Evolutionary conservation across 2,797 vertebrate genomes (phyloP), one percentile per base, ranked within the genome.

Genomic region (Eospalax fontanierii): DNA sequence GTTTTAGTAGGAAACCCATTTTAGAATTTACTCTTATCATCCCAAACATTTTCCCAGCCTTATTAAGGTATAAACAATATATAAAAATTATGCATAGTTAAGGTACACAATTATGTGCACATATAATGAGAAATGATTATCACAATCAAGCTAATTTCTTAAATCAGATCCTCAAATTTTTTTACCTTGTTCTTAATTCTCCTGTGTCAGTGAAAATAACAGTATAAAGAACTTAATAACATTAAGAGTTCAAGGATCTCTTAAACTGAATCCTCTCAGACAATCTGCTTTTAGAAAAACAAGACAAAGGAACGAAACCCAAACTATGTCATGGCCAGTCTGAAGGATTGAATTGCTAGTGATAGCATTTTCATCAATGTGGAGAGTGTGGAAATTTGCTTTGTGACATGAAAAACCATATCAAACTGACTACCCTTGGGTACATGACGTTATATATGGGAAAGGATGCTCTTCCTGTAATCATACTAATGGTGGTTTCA

Each of bases 201-300:
- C 85, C 28, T 94, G 59, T 87, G 46, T 50, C 30, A 35, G 63
- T n/a, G 65, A 78, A 30, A 6, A 84, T 71, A 89, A 70, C 35
- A 81, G 40, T 54, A 38, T 61, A 8, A 94, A 95, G 54, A 87
- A 82, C 21, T 38, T 30, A 54, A 6, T 91, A 38, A n/a, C 71
- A 35, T 4, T 40, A 12, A 79, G 87, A 92, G 57, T 63, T 66
- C 78, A n/a, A 80, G 33, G 79, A 66, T 46, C 59, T 88, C 54
- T 35, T 91, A 35, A 75, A 71, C 14, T 35, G 66, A 43, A 12
- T 85, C 21, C 65, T 96, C 38, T 46, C 84, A 88, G 40, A 79
- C 15, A 95, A 85, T 59, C 9, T 84, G 71, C 19, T 71, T 86
- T 89, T 22, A 76, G 74, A 85, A 88, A 65, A 85, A 90, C 8